phyloP scores from a whole-genome alignment of 2,113 vertebrate genomes.

The Sebastes schlegelii region DNA sequence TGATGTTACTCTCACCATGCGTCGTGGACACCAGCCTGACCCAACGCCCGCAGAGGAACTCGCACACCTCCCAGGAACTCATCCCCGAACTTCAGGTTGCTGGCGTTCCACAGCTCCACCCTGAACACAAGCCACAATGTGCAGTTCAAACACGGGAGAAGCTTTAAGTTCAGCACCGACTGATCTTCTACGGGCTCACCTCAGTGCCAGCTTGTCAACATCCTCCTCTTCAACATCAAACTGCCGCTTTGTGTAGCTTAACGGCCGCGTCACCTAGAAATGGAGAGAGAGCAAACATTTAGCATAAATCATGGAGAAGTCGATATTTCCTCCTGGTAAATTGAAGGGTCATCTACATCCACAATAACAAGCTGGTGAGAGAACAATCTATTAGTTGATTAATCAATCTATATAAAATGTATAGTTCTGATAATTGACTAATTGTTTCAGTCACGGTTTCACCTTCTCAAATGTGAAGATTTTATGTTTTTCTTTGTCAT shows the following conservation, averaged over 20 bases:
- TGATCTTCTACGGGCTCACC: constrained; percentile 78
- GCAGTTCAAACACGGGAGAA: not conserved
- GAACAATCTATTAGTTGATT: not conserved
- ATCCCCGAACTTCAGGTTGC: constrained; percentile 98
- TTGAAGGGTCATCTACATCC: not conserved
- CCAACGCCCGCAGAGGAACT: constrained; percentile 91
- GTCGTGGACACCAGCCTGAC: constrained; percentile 90
- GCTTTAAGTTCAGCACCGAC: not conserved
- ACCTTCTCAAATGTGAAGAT: not conserved
- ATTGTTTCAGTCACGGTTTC: not conserved
- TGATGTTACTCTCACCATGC: constrained; percentile 89
- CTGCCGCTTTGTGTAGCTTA: constrained; percentile 95
- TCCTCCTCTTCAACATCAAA: constrained; percentile 99
- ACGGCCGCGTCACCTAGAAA: constrained; percentile 91
- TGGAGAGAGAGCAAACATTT: not conserved
- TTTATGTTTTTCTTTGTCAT: not conserved
- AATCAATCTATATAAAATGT: no score
- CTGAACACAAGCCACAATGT: constrained; percentile 75
- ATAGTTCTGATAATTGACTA: not conserved
- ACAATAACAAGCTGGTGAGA: not conserved
- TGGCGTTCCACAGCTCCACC: constrained; percentile 97
- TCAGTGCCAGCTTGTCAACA: constrained; percentile 96
- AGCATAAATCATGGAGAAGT: not conserved
- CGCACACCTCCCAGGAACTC: constrained; percentile 96
- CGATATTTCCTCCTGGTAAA: not conserved